These are phyloP conservation scores for Anodontia alba DNA, from an alignment of 2,888 invertebrate species.

Conservation along the genomic window DNA sequence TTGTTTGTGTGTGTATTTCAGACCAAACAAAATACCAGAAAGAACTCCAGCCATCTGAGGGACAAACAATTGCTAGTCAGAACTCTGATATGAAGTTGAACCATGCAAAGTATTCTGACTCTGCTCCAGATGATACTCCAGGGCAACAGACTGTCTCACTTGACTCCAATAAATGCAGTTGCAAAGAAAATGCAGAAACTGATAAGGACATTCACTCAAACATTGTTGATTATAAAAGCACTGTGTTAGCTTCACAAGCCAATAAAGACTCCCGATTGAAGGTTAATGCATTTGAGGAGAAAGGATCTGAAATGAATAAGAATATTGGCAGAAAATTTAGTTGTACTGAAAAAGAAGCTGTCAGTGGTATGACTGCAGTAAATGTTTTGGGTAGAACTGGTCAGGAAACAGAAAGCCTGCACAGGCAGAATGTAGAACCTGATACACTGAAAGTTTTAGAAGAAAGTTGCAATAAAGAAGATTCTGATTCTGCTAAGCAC, in stretches of 20 bases:
- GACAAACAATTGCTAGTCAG: background rate
- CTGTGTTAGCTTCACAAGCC: background rate
- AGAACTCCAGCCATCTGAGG: background rate
- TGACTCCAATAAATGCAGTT: background rate
- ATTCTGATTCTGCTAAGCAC: background rate
- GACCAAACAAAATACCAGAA: background rate
- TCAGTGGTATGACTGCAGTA: too few species aligned
- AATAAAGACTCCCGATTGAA: background rate
- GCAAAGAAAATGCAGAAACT: background rate
- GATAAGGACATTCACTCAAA: background rate
- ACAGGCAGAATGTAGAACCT: too few species aligned
- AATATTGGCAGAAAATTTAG: background rate
- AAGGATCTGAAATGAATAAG: background rate
- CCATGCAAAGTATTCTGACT: too few species aligned
- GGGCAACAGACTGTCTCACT: conserved; percentile 13
- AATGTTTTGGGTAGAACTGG: too few species aligned
- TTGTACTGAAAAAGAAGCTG: background rate
- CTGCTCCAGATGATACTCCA: background rate
- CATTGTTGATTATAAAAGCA: background rate
- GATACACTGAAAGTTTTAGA: background rate
- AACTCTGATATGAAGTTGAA: background rate
- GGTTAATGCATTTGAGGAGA: background rate
- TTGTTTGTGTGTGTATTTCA: too few species aligned
- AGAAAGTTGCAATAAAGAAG: background rate
- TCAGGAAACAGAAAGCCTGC: too few species aligned